A percentile compares a stretch with the other conserved stretches of the same genome.
These are phyloP conservation scores for Cynodonichthys magdalenae DNA, from an alignment of 2,797 vertebrate species.

Conservation along the genomic window DNA sequence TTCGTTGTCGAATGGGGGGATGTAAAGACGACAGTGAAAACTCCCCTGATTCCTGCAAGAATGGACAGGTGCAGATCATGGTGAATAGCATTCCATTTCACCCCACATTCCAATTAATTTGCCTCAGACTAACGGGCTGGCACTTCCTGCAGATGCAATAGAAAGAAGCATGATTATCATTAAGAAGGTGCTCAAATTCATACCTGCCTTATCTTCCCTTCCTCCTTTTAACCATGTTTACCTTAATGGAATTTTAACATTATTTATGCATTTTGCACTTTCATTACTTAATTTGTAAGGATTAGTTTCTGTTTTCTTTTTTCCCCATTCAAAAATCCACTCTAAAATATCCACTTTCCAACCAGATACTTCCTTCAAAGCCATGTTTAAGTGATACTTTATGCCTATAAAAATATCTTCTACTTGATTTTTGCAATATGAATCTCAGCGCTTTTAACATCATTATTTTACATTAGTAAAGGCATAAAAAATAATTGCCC, in stretches of 20 bases:
- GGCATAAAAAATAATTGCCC: background rate
- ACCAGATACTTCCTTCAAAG: slow-evolving; percentile 16
- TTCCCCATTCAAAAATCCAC: background rate
- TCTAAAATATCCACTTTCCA: background rate
- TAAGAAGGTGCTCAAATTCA: slow-evolving; percentile 15
- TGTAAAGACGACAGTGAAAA: slow-evolving; percentile 98
- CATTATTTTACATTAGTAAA: background rate
- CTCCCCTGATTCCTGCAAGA: slow-evolving; percentile 98
- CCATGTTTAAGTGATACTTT: background rate
- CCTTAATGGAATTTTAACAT: slow-evolving; percentile 11
- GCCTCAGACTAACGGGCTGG: slow-evolving; percentile 12
- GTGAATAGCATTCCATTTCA: slow-evolving; percentile 91
- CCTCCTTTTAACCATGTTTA: slow-evolving; percentile 17
- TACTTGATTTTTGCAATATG: background rate
- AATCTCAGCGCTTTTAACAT: background rate
- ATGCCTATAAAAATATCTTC: background rate
- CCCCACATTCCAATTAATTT: slow-evolving; percentile 54
- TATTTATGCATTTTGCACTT: slow-evolving; percentile 33
- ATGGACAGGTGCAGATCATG: slow-evolving; percentile 99
- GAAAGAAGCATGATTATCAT: slow-evolving; percentile 31
- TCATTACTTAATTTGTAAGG: background rate
- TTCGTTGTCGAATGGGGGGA: slow-evolving; percentile 95
- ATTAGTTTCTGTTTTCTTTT: background rate
- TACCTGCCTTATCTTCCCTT: slow-evolving; percentile 1
- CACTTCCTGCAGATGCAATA: slow-evolving; percentile 4